These are phyloP conservation scores for Pangasius macronema DNA, from an alignment of 2,797 vertebrate genomes.

Conservation along the genomic window DNA sequence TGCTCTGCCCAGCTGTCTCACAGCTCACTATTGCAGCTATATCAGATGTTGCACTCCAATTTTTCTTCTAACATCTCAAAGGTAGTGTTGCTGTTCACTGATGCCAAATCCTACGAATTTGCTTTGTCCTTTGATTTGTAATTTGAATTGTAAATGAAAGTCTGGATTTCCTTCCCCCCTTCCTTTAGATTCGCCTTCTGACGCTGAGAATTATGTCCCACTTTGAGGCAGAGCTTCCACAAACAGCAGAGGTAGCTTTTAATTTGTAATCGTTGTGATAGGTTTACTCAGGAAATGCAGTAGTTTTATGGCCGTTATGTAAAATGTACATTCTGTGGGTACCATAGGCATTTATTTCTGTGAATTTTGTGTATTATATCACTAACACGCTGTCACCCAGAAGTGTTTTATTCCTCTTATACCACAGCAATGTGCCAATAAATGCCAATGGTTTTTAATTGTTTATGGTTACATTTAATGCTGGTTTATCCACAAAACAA, in stretches of 20 bases:
- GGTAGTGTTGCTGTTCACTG: constrained; percentile 66
- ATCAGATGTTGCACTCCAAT: constrained; percentile 82
- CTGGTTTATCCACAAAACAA: background rate
- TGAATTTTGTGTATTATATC: background rate
- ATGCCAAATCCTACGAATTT: too few relatives aligned
- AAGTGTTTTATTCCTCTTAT: background rate
- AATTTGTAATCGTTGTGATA: background rate
- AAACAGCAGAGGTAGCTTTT: constrained; percentile 74
- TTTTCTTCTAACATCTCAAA: constrained; percentile 88
- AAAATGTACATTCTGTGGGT: background rate
- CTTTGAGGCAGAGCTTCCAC: constrained; percentile 80
- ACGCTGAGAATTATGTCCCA: constrained; percentile 90
- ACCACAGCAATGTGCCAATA: too few relatives aligned
- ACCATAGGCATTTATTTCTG: background rate
- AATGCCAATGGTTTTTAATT: background rate
- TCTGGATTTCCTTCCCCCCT: background rate
- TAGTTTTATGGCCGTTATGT: constrained; percentile 4
- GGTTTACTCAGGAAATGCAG: background rate
- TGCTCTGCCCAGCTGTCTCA: constrained; percentile 82
- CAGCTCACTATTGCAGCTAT: constrained; percentile 79
- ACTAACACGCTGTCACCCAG: background rate
- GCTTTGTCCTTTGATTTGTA: background rate
- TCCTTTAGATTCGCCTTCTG: constrained; percentile 85
- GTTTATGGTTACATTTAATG: background rate
- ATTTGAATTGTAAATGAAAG: background rate